Percentiles rank a stretch among this genome's conserved stretches.
Evolutionary conservation across 2,113 vertebrate genomes (phyloP).

Genomic region (Dicrurus megarhynchus): DNA sequence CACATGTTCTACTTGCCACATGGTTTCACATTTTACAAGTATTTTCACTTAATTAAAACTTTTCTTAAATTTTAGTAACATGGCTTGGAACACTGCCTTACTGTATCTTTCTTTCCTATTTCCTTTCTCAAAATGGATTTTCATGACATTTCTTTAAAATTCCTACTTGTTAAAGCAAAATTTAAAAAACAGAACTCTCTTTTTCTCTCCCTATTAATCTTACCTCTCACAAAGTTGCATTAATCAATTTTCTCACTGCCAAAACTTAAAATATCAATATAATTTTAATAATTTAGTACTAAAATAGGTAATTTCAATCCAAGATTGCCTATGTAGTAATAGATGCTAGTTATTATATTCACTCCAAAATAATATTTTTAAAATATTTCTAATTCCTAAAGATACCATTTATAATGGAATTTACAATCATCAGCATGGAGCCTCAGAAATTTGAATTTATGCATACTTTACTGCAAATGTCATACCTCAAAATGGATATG

Average conservation of each 20-base stretch:
- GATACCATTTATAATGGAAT: background rate
- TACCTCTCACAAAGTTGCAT: background rate
- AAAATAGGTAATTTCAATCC: background rate
- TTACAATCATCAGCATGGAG: background rate
- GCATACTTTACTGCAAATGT: background rate
- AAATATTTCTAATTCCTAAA: background rate
- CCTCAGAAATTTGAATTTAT: background rate
- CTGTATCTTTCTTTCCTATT: background rate
- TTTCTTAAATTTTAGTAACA: background rate
- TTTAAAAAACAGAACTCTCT: background rate
- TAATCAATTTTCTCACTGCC: background rate
- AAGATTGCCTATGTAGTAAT: background rate
- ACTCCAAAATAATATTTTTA: background rate
- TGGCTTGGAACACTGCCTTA: background rate
- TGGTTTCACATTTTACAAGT: background rate
- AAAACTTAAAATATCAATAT: background rate
- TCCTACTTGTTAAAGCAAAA: background rate
- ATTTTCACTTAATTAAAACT: background rate
- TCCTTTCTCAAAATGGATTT: background rate
- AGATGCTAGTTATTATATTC: background rate
- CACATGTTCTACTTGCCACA: background rate
- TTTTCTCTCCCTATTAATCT: background rate
- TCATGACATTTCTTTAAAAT: background rate
- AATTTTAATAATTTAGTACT: background rate
- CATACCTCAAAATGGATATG: background rate